Percentiles rank a stretch among this genome's conserved stretches.
phyloP scores from a whole-genome alignment of 2,113 vertebrate species.

The Tachycineta bicolor region DNA sequence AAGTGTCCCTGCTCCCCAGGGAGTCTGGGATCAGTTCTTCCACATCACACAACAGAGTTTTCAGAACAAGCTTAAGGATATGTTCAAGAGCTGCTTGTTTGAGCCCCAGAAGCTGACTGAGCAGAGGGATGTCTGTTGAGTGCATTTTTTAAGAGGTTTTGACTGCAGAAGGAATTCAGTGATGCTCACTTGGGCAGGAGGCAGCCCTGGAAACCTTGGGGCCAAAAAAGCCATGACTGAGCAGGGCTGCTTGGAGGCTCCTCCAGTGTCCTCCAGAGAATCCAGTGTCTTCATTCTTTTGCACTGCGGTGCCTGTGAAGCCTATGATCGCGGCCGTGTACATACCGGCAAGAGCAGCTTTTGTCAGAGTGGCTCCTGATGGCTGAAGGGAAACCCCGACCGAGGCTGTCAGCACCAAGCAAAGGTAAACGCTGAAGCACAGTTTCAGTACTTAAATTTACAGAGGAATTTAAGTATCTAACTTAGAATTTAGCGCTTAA shows the following conservation, averaged over 20 bases:
- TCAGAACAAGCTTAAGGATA: background rate
- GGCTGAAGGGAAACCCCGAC: background rate
- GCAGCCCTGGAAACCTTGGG: background rate
- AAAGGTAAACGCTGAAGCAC: background rate
- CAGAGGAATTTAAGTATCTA: background rate
- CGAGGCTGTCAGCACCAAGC: background rate
- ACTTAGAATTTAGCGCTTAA: background rate
- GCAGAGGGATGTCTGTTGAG: background rate
- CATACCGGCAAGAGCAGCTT: rapidly evolving
- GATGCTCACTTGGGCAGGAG: background rate
- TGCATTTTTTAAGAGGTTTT: background rate
- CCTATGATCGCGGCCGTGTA: rapidly evolving
- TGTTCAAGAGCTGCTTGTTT: background rate
- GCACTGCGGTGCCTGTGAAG: background rate
- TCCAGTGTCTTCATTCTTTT: background rate
- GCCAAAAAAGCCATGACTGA: rapidly evolving
- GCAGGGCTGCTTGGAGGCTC: background rate
- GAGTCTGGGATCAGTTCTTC: background rate
- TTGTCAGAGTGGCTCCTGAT: background rate
- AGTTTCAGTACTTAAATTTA: background rate
- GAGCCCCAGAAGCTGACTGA: background rate
- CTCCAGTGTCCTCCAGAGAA: background rate
- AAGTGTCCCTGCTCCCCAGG: too few relatives aligned
- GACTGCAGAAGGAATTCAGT: background rate
- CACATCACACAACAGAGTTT: rapidly evolving